Conservation (phyloP, 2,797 vertebrate genomes). For the Chromobotia macracanthus region DNA sequence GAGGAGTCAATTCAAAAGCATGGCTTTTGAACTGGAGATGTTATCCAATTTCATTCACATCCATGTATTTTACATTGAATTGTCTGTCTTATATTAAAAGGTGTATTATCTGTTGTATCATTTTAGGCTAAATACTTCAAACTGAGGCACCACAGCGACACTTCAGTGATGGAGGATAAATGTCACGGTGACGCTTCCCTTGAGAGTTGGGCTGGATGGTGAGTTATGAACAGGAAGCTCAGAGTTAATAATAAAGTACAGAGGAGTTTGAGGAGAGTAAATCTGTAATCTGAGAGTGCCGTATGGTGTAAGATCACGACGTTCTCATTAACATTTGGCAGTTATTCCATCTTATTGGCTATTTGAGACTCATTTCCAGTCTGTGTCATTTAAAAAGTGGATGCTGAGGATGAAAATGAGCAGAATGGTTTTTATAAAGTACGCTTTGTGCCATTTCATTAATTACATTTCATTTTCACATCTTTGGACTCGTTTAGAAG, state of each 20-base stretch:
- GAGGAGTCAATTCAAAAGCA: no score
- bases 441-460: not conserved
- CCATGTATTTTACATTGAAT: not conserved
- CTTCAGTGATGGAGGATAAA: not conserved
- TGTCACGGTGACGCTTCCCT: not conserved
- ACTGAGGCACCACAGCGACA: not conserved
- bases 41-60: not conserved
- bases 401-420: conserved; percentile 3
- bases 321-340: conserved; percentile 31
- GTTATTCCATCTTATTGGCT: not conserved
- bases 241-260: not conserved
- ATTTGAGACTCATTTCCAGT: conserved; percentile 24
- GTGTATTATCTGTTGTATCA: not conserved
- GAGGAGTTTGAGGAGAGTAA: not conserved
- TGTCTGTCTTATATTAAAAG: no score
- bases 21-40: no score
- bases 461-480: not conserved
- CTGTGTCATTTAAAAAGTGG: conserved; percentile 25
- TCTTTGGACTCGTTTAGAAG: not conserved
- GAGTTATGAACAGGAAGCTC: not conserved
- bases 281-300: conserved; percentile 21
- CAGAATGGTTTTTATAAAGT: conserved; percentile 11
- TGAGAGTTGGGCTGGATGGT: not conserved
- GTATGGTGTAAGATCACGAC: not conserved
- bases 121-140: not conserved